Conservation (phyloP, 2,797 vertebrate genomes). For the Leptodactylus fallax region DNA sequence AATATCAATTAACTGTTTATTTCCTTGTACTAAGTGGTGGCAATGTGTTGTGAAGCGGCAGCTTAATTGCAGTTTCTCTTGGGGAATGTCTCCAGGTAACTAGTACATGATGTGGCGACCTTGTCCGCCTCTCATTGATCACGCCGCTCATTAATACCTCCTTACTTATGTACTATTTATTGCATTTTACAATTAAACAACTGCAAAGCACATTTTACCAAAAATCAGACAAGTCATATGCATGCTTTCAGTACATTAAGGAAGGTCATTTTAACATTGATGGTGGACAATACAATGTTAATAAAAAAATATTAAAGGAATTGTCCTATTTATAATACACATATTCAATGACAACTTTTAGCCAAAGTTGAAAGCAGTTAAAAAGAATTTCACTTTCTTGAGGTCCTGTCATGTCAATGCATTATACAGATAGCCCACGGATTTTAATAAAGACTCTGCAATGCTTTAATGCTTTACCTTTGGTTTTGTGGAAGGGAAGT, state of each 20-base stretch:
- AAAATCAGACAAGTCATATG: neutral
- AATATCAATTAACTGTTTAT: conserved; percentile 59
- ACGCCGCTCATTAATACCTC: conserved; percentile 18
- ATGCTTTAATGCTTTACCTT: too few species aligned
- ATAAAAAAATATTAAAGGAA: neutral
- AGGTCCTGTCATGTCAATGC: neutral
- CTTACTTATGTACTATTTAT: neutral
- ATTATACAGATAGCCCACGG: neutral
- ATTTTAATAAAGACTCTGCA: neutral
- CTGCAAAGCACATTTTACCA: neutral
- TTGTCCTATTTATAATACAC: too few species aligned
- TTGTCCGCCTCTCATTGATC: conserved; percentile 32
- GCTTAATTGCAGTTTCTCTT: conserved; percentile 35
- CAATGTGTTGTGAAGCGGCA: conserved; percentile 27
- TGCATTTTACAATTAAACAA: neutral
- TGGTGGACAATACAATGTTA: neutral
- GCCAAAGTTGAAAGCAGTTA: too few species aligned
- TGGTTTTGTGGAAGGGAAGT: too few species aligned
- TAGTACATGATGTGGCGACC: neutral
- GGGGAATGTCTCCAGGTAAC: conserved; percentile 22
- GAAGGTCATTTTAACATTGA: neutral
- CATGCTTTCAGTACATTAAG: neutral
- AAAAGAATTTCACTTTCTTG: too few species aligned
- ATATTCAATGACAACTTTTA: too few species aligned
- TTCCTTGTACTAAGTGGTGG: conserved; percentile 14